A percentile compares a stretch with the other conserved stretches of the same genome.
These are phyloP conservation scores for Orchesella cincta DNA, from an alignment of 1,140 invertebrate species.

Conservation along the genomic window DNA sequence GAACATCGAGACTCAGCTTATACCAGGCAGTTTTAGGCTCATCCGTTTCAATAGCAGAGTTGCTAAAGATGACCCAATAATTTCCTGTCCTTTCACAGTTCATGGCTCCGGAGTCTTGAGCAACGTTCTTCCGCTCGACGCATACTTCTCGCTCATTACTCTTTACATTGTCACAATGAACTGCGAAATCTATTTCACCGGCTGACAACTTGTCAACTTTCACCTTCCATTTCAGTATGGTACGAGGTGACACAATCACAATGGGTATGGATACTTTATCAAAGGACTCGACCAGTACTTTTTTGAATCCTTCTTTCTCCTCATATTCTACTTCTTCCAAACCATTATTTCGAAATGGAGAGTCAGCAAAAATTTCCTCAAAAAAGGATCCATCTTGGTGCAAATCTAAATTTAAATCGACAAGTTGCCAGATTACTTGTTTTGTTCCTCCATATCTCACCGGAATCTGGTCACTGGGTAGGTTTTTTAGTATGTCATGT, in stretches of 20 bases:
- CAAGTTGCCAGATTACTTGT: neutral
- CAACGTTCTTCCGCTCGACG: neutral
- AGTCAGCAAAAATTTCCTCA: neutral
- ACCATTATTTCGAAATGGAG: neutral
- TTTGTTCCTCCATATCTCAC: neutral
- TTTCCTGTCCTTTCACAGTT: neutral
- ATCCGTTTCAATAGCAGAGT: neutral
- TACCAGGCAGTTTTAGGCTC: neutral
- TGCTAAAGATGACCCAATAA: neutral
- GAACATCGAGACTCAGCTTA: neutral
- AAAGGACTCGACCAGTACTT: neutral
- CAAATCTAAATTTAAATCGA: neutral
- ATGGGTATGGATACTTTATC: neutral
- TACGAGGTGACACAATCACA: neutral
- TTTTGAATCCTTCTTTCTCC: neutral
- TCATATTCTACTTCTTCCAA: neutral
- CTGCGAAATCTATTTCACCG: neutral
- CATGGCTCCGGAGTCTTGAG: neutral
- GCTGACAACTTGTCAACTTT: neutral
- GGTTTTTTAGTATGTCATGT: neutral
- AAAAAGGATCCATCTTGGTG: neutral
- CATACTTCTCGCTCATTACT: neutral
- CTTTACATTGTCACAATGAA: neutral
- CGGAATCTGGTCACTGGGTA: neutral
- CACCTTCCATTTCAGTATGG: neutral